phyloP scores from a whole-genome alignment of 2,797 vertebrate genomes.

The Siniperca undulata region DNA sequence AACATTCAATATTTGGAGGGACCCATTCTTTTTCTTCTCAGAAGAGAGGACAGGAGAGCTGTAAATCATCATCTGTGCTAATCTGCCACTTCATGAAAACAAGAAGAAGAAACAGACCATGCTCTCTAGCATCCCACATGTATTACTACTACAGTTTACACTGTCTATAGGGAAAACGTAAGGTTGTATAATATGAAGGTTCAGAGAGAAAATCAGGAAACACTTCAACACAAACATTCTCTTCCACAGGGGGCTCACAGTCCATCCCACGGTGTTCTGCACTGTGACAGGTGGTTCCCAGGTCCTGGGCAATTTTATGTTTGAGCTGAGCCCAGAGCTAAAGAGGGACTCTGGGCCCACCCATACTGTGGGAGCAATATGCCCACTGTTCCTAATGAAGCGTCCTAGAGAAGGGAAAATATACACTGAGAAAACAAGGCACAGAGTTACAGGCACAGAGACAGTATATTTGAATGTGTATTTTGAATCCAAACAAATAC shows the following conservation, averaged over 20 bases:
- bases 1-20: too few species aligned
- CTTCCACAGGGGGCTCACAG: constrained; percentile 48
- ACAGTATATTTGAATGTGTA: neutral
- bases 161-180: constrained; percentile 39
- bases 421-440: constrained; percentile 6
- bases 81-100: constrained; percentile 5
- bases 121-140: constrained; percentile 8
- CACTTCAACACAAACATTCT: constrained; percentile 76
- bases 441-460: neutral
- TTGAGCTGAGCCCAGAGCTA: constrained; percentile 49
- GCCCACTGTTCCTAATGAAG: constrained; percentile 40
- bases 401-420: constrained; percentile 10
- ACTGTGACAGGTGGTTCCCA: constrained; percentile 68
- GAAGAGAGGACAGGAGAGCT: neutral
- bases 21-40: neutral
- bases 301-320: constrained; percentile 57
- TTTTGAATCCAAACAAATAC: neutral
- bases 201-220: constrained; percentile 63
- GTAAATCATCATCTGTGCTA: neutral
- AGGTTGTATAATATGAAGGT: constrained; percentile 26
- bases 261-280: constrained; percentile 40
- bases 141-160: constrained; percentile 12
- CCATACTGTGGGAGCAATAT: constrained; percentile 26
- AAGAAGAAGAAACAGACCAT: constrained; percentile 2
- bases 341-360: constrained; percentile 44